A percentile compares a stretch with the other conserved stretches of the same genome.
phyloP scores from a whole-genome alignment of 2,888 invertebrate genomes.

The Steinernema hermaphroditum region DNA sequence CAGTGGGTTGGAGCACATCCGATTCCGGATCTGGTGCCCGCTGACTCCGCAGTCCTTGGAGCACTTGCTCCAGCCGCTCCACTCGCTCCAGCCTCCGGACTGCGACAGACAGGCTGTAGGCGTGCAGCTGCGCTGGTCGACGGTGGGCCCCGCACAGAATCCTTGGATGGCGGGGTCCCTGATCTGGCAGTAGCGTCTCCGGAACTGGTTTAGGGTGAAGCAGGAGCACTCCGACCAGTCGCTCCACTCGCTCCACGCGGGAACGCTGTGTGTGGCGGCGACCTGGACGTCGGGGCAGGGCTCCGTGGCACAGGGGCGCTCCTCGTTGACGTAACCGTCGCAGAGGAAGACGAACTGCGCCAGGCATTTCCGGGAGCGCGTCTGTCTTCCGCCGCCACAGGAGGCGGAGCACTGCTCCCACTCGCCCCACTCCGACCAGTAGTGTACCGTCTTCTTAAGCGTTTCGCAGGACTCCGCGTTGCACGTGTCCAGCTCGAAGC shows the following conservation, averaged over 20 bases:
- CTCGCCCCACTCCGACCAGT: slow-evolving; percentile 37
- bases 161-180: slow-evolving; percentile 60
- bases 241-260: slow-evolving; percentile 63
- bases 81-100: slow-evolving; percentile 62
- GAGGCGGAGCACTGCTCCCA: slow-evolving; percentile 47
- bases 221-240: slow-evolving; percentile 63
- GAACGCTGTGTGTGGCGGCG: slow-evolving; percentile 39
- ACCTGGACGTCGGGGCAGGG: slow-evolving; percentile 62
- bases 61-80: slow-evolving; percentile 62
- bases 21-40: slow-evolving; percentile 64
- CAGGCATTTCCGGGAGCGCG: slow-evolving; percentile 38
- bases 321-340: slow-evolving; percentile 63
- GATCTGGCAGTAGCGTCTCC: slow-evolving; percentile 63
- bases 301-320: slow-evolving; percentile 66
- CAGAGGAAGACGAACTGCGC: slow-evolving; percentile 44
- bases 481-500: slow-evolving; percentile 42
- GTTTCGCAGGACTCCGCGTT: slow-evolving; percentile 37
- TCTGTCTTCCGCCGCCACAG: slow-evolving; percentile 46
- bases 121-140: slow-evolving; percentile 57
- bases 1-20: slow-evolving; percentile 65
- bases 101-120: slow-evolving; percentile 37
- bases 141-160: slow-evolving; percentile 60
- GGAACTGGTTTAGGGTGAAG: slow-evolving; percentile 60
- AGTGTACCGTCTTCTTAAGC: slow-evolving; percentile 16
- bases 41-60: slow-evolving; percentile 56